A percentile compares a stretch with the other conserved stretches of the same genome.
phyloP scores from a whole-genome alignment of 2,888 invertebrate genomes.

The Sphecodes monilicornis region DNA sequence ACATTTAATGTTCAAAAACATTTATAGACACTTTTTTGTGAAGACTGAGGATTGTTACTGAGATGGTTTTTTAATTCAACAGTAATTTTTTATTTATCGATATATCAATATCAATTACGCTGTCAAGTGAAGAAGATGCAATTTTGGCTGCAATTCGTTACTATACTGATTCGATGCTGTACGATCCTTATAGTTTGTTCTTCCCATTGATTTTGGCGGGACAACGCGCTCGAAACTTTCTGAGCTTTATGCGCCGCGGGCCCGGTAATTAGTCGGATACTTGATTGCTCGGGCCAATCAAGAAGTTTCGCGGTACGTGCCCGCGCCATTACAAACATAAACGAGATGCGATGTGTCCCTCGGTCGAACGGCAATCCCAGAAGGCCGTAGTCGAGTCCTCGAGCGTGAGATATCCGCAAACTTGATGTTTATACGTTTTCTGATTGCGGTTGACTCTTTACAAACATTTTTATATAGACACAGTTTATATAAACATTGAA shows the following conservation, averaged over 20 bases:
- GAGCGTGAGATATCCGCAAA: not conserved
- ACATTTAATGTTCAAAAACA: no score
- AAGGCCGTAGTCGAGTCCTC: not conserved
- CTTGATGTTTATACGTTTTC: conserved; percentile 2
- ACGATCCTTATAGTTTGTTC: not conserved
- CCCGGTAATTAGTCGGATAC: conserved; percentile 38
- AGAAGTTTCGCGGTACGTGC: conserved; percentile 31
- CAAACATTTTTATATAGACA: no score
- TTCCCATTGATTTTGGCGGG: conserved; percentile 28
- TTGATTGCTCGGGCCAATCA: conserved; percentile 26
- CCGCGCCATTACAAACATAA: conserved; percentile 33
- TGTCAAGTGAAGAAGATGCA: not conserved
- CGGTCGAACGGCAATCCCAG: conserved; percentile 16
- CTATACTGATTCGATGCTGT: not conserved
- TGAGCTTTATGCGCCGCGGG: not conserved
- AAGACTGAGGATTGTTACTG: not conserved
- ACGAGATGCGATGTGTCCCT: conserved; percentile 32
- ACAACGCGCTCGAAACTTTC: conserved; percentile 11
- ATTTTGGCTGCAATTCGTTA: not conserved
- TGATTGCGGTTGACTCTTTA: not conserved
- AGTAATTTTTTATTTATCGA: not conserved
- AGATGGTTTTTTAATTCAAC: not conserved
- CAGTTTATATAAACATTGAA: no score
- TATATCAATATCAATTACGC: not conserved
- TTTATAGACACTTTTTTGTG: not conserved